A percentile compares a stretch with the other conserved stretches of the same genome.
Evolutionary conservation across 92 coral and sea anemone genomes (phyloP).

Genomic region (Siderastrea siderea): DNA sequence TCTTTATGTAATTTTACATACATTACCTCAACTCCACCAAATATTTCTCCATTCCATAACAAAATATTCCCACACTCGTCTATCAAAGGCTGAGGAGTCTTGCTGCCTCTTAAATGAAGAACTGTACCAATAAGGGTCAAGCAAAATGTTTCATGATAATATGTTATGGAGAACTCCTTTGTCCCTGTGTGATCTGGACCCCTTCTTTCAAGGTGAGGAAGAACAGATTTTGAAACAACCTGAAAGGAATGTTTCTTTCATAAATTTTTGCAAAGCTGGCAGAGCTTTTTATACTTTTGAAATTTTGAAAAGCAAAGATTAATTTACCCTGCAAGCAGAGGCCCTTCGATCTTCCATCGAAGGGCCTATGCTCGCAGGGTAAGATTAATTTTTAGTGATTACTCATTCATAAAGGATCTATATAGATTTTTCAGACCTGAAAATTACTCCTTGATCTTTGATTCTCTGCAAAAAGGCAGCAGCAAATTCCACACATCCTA

Average conservation of each 20-base stretch:
- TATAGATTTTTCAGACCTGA: slow-evolving; percentile 10
- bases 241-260: background rate
- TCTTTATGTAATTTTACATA: no score
- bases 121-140: slow-evolving; percentile 76
- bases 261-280: no score
- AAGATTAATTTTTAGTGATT: no score
- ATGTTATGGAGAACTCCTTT: slow-evolving; percentile 14
- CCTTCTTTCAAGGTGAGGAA: slow-evolving; percentile 78
- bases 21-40: slow-evolving; percentile 88
- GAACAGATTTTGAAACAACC: slow-evolving; percentile 57
- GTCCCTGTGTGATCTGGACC: slow-evolving; percentile 83
- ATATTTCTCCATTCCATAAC: slow-evolving; percentile 98
- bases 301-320: no score
- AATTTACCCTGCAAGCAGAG: no score
- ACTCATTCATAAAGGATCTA: background rate
- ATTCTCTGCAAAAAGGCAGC: slow-evolving; percentile 56
- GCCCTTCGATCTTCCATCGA: no score
- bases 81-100: slow-evolving; percentile 81
- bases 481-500: slow-evolving; percentile 86
- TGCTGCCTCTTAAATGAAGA: slow-evolving; percentile 92
- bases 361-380: no score
- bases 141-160: slow-evolving; percentile 7
- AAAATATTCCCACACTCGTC: slow-evolving; percentile 84
- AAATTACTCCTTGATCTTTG: slow-evolving; percentile 16
- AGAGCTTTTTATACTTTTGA: no score